These are phyloP conservation scores for Cataglyphis hispanica DNA, from an alignment of 1,140 invertebrate species.

Conservation along the genomic window DNA sequence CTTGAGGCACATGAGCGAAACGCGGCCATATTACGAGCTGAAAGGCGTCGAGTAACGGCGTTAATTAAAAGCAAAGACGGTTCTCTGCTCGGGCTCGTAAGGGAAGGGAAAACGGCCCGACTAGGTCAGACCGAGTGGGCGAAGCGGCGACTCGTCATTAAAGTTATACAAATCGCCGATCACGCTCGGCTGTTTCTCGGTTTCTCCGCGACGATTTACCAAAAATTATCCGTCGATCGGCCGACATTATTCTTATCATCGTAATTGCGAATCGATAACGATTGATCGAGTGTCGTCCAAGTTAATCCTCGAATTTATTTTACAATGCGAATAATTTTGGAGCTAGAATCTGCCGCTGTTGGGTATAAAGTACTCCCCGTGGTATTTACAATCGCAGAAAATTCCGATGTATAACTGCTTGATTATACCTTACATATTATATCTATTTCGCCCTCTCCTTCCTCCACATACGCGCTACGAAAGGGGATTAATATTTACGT, in stretches of 20 bases:
- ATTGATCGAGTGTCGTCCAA: conserved; percentile 14
- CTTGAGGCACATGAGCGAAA: conserved; percentile 22
- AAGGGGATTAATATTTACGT: background rate
- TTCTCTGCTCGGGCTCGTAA: background rate
- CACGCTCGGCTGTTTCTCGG: conserved; percentile 68
- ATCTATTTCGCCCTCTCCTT: background rate
- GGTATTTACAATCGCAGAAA: conserved; percentile 14
- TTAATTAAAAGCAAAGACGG: conserved; percentile 71
- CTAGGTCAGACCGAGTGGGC: background rate
- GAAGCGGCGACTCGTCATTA: conserved; percentile 68
- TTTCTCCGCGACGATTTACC: background rate
- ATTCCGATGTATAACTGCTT: background rate
- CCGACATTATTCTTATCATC: conserved; percentile 26
- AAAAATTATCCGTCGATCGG: background rate
- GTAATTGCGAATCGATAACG: conserved; percentile 59
- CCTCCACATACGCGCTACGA: no score
- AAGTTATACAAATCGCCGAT: conserved; percentile 78
- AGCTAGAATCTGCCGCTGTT: background rate
- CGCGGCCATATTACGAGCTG: conserved; percentile 63
- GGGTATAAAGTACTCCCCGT: background rate
- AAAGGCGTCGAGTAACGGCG: conserved; percentile 63
- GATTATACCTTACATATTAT: background rate
- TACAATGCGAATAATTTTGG: background rate
- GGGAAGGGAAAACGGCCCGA: conserved; percentile 1
- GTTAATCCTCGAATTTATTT: background rate